A percentile compares a stretch with the other conserved stretches of the same genome.
Conservation (phyloP, 2,113 vertebrate genomes). For the Mustelus asterias region DNA sequence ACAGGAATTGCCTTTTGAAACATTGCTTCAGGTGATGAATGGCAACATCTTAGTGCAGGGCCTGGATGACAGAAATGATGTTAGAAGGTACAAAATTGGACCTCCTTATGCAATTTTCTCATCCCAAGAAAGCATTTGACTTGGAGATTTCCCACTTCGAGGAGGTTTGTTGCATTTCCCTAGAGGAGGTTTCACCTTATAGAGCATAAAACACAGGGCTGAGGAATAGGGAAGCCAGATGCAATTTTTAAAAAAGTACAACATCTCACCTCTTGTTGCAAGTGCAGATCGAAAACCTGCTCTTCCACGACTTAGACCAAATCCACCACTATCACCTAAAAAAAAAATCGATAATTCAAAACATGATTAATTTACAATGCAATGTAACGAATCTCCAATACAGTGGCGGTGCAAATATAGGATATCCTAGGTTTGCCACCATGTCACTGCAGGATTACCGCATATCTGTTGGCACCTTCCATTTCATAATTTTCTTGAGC, state of each 20-base stretch:
- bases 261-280: neutral
- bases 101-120: neutral
- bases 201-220: no score
- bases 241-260: neutral
- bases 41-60: neutral
- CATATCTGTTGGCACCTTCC: neutral
- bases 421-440: neutral
- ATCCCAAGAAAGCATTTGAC: neutral
- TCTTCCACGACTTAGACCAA: constrained; percentile 16
- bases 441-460: neutral
- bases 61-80: neutral
- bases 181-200: neutral
- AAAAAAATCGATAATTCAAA: neutral
- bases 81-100: neutral
- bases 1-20: no score
- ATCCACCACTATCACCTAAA: constrained; percentile 15
- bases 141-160: neutral
- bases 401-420: neutral
- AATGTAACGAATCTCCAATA: neutral
- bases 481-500: neutral
- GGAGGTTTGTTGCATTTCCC: neutral
- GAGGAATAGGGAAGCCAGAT: neutral
- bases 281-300: neutral
- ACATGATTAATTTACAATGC: no score
- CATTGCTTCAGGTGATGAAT: neutral